These are phyloP conservation scores for Ceryle rudis DNA, from an alignment of 2,797 vertebrate species.

Conservation along the genomic window DNA sequence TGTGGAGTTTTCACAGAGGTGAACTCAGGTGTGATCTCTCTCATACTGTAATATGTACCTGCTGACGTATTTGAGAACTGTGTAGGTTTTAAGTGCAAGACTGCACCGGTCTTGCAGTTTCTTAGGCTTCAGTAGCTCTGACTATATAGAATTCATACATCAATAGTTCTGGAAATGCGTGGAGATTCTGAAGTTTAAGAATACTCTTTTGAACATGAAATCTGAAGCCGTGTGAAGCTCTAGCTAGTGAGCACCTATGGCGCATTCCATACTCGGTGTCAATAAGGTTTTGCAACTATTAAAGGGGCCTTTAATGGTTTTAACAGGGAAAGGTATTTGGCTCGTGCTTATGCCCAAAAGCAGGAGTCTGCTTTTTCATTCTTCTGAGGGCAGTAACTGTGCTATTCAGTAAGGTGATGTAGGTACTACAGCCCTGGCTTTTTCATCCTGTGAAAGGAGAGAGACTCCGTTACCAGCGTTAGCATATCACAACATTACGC, in stretches of 20 bases:
- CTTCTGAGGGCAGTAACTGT: neutral
- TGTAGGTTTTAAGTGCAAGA: neutral
- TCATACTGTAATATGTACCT: neutral
- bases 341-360: neutral
- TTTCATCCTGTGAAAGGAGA: neutral
- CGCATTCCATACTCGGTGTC: neutral
- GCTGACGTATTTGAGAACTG: neutral
- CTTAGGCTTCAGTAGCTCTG: neutral
- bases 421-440: neutral
- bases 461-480: neutral
- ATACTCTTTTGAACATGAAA: neutral
- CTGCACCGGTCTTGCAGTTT: neutral
- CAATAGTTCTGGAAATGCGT: rapidly evolving
- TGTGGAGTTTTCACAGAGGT: neutral
- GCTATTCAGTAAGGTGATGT: neutral
- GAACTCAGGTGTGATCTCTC: neutral
- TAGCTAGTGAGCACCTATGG: neutral
- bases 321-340: neutral
- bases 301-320: neutral
- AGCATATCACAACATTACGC: neutral
- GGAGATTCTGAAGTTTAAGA: neutral
- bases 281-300: neutral
- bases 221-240: neutral
- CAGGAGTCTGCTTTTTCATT: neutral
- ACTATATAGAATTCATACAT: neutral